Evolutionary conservation across 35 echinoderm and acorn worm genomes (phyloP), one percentile per base, ranked within the genome.

Genomic region (Patiria miniata): DNA sequence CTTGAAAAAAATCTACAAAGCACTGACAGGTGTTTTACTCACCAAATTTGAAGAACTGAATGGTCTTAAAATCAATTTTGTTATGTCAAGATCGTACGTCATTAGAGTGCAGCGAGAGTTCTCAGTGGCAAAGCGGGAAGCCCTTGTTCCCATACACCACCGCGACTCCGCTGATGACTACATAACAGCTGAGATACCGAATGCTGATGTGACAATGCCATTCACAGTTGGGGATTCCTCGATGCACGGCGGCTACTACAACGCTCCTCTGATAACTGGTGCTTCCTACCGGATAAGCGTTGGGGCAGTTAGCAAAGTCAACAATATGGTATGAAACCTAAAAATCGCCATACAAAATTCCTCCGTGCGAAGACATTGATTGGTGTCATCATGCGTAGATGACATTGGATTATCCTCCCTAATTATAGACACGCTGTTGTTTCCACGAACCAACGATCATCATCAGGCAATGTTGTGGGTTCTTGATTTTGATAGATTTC

Each of bases 221-320:
- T 87, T 94, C 50, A 83, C 52, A 5, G 52, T 94, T 28, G 93
- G 93, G 2, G 93, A 94, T 68, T 87, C 76, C 47, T 39, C 34
- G 78, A 86, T 68, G 18, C 90, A 94, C 78, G 88, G 88, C 18
- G 32, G 30, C 19, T 94, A 87, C 39, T 82, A 87, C 83, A 94
- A 94, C 39, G 78, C 88, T 82, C 93, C 93, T 26, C 79, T 94
- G 26, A 29, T 78, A 50, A 77, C 81, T 39, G 83, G 83, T 23
- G 53, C 57, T 12, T 61, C 83, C 0, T 94, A 94, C 52, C 77
- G 89, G 17, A 79, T 94, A 80, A 15, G 73, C 5, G 40, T 84
- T 51, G 88, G 92, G 39, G 39, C 87, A 18, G 83, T 89, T 26
- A 78, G 87, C 77, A 52, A 86, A 10, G 15, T 78, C 30, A 54